phyloP scores from a whole-genome alignment of 2,113 vertebrate species.

The Dromaius novaehollandiae region DNA sequence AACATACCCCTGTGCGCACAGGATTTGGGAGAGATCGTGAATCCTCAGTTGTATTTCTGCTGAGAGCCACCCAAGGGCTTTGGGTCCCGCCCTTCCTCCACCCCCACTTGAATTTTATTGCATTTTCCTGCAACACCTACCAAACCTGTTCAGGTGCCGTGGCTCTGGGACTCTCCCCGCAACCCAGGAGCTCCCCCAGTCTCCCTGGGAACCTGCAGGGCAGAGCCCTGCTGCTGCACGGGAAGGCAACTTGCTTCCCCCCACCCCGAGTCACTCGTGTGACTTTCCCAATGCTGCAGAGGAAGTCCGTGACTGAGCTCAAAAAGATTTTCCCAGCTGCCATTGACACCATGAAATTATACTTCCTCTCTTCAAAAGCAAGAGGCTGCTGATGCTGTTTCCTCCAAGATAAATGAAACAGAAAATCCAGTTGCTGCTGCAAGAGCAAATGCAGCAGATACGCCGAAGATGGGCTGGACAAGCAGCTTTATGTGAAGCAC shows the following conservation, averaged over 20 bases:
- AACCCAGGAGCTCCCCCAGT: background rate
- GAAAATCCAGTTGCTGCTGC: fast-evolving
- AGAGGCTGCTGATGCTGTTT: background rate
- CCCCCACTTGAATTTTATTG: background rate
- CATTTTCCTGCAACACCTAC: background rate
- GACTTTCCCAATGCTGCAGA: background rate
- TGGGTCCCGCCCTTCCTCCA: background rate
- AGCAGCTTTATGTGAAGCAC: background rate
- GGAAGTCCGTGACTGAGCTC: background rate
- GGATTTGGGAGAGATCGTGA: fast-evolving
- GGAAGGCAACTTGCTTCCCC: background rate
- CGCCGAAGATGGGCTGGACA: fast-evolving
- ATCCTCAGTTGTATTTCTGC: fast-evolving
- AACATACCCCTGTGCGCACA: background rate
- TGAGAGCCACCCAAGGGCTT: background rate
- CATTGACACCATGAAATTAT: background rate
- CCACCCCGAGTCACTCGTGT: fast-evolving
- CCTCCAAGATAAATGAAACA: background rate
- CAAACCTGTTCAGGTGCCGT: fast-evolving
- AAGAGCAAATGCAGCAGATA: background rate
- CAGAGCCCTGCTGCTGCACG: fast-evolving
- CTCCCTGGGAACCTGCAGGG: background rate
- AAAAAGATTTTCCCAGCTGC: conserved; percentile 1
- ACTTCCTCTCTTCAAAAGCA: conserved; percentile 48
- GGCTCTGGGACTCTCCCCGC: background rate